Evolutionary conservation across 2,888 invertebrate genomes (phyloP), one percentile per base, ranked within the genome.

Genomic region (Seira musarum): DNA sequence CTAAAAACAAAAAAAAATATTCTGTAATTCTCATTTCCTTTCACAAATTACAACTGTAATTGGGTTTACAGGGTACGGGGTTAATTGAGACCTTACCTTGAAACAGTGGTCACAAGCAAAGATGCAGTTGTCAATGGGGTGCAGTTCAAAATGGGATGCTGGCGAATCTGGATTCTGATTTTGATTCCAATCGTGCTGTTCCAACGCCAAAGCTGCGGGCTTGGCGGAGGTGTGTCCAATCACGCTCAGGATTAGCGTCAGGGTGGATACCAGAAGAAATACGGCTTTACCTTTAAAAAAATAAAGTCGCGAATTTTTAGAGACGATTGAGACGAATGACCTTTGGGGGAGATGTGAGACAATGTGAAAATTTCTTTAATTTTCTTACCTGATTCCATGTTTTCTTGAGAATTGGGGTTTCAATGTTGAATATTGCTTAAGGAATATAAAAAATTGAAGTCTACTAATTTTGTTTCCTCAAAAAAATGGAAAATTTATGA

Each of bases 61-160:
- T 53, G 53, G 15, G 13, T 17, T 53, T 17, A 17, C 15, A 13
- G 2, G 17, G 53, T 53, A 46, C 13, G 8, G 13, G 13, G 8
- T 46, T 6, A 10, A 6, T 13, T 13, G 46, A 46, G 46, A 46
- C 46, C 60, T 81, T 81, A 87, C 87, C 82, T 87, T 87, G 81
- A 83, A 87, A 80, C 87, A 87, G 73, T 83, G 86, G 81, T 87
- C 87, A 75, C 87, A 87, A 24, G 87, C 86, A 76, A 87, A 87
- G 74, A 87, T 83, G 78, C 87, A 87, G 49, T 83, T 83, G 77
- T 87, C 87, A 30, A 86, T 83, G 15, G 86, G 85, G 46, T 87
- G 87, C 61, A 87, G 81, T 40, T 84, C 85, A 10, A 65, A 77
- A 15, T 79, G 78, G 2, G 30, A 30, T 2, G 30, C 2, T 2